Conservation (phyloP, 2,797 vertebrate species). For the Champsocephalus esox region DNA sequence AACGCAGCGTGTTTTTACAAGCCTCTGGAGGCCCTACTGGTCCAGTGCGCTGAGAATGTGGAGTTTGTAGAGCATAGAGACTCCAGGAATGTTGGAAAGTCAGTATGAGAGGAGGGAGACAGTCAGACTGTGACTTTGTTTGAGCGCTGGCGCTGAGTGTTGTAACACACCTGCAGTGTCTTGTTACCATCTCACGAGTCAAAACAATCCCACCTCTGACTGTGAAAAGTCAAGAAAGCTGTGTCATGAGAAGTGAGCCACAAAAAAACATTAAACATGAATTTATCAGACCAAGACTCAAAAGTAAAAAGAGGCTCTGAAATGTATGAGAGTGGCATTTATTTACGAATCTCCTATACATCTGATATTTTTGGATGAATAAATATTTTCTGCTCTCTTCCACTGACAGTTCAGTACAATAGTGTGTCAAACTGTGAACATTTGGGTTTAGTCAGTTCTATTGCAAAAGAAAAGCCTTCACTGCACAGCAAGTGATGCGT, state of each 20-base stretch:
- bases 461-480: conserved; percentile 38
- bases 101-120: conserved; percentile 11
- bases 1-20: conserved; percentile 68
- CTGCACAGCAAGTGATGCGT: conserved; percentile 50
- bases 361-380: conserved; percentile 30
- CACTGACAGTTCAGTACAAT: conserved; percentile 21
- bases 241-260: conserved; percentile 6
- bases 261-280: background rate
- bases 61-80: conserved; percentile 61
- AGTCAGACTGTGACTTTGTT: conserved; percentile 11
- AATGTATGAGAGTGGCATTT: background rate
- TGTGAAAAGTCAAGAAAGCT: conserved; percentile 34
- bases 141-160: conserved; percentile 21
- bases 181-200: conserved; percentile 39
- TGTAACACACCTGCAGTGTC: conserved; percentile 30
- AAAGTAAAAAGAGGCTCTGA: background rate
- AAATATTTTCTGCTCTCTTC: conserved; percentile 5
- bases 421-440: conserved; percentile 24
- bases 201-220: conserved; percentile 40
- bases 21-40: conserved; percentile 56
- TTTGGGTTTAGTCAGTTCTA: conserved; percentile 34
- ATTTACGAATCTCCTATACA: conserved; percentile 22
- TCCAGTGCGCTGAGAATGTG: conserved; percentile 61
- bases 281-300: background rate
- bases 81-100: conserved; percentile 67